Base-by-base conservation (phyloP, 2,113 vertebrate species). In the Vulpes lagopus region DNA sequence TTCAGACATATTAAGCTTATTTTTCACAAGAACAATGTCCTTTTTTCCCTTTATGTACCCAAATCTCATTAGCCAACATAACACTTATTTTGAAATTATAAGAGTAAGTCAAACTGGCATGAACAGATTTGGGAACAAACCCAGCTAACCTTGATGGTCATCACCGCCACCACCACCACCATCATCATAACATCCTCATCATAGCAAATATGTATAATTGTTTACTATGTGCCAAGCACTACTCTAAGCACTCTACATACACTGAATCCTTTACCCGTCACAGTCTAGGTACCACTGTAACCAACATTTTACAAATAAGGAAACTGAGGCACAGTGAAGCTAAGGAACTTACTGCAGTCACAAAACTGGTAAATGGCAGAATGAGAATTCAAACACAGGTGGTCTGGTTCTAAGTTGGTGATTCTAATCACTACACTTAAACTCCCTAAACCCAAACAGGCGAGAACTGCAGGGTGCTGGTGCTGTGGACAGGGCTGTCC, bases 1-100 rank as follows among this genome's bases (percentile, higher is more conserved):
- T 96, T 96, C 67, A 85, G 85, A 73, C 17, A 65, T 32, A 85
- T 80, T 81, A 65, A 93, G 85, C 35, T 78, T 89, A 88, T n/a
- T 89, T 95, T 89, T 89, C 22, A 65, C 35, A 74, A 86, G 84
- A 80, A 57, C 60, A 80, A 8, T 71, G 32, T 81, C 27, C 49
- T n/a, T 83, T 67, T 87, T 76, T 20, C n/a, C 71, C 11, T 38
- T 93, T 86, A n/a, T 30, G 16, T 25, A 60, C 19, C 81, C 67
- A 88, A 60, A 59, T 59, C 91, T 96, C 57, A 76, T 67, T 78
- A 76, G 65, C 64, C 91, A 79, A 53, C 15, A 27, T 53, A 62
- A 85, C 3, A 85, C 32, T 79, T 16, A 92, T 64, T 80, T 30
- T 22, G 11, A 38, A 92, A 93, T 59, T 76, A 57, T 10, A 90